These are phyloP conservation scores for Pinna nobilis DNA, from an alignment of 1,140 invertebrate species.

Conservation along the genomic window DNA sequence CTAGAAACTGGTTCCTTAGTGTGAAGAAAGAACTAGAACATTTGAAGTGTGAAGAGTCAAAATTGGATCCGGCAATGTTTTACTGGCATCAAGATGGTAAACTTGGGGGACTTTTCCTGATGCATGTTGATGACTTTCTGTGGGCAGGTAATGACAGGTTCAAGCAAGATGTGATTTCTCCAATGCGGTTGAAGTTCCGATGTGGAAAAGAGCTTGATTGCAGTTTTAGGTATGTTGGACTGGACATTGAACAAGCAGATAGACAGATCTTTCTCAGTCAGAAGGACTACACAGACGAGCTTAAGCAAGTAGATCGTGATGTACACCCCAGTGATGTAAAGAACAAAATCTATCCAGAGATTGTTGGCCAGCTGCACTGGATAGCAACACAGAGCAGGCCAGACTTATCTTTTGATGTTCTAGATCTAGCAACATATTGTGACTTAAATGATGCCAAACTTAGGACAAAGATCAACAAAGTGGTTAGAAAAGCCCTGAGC, in stretches of 20 bases:
- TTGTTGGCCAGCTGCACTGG: constrained; percentile 44
- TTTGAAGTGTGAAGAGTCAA: constrained; percentile 16
- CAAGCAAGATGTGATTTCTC: constrained; percentile 21
- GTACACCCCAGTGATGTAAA: neutral
- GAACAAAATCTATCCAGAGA: constrained; percentile 10
- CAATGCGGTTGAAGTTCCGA: constrained; percentile 23
- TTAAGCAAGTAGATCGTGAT: constrained; percentile 6
- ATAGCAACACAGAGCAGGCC: constrained; percentile 41
- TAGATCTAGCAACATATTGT: constrained; percentile 21
- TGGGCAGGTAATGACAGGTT: constrained; percentile 35
- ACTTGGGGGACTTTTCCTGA: constrained; percentile 30
- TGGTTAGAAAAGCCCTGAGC: no score
- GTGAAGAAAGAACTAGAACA: constrained; percentile 20
- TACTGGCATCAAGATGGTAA: constrained; percentile 23
- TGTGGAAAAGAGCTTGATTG: constrained; percentile 32
- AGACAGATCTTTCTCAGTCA: constrained; percentile 25
- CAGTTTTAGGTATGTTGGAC: constrained; percentile 28
- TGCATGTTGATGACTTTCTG: constrained; percentile 49
- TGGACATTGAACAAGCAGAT: constrained; percentile 15
- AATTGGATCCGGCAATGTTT: constrained; percentile 37
- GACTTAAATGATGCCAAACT: no score
- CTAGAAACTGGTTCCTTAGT: constrained; percentile 34
- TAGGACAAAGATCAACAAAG: no score
- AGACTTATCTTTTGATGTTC: constrained; percentile 40
- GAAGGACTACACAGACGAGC: constrained; percentile 20